Evolutionary conservation across 2,888 invertebrate genomes (phyloP), one percentile per base, ranked within the genome.

Genomic region (Drosophila planitibia): DNA sequence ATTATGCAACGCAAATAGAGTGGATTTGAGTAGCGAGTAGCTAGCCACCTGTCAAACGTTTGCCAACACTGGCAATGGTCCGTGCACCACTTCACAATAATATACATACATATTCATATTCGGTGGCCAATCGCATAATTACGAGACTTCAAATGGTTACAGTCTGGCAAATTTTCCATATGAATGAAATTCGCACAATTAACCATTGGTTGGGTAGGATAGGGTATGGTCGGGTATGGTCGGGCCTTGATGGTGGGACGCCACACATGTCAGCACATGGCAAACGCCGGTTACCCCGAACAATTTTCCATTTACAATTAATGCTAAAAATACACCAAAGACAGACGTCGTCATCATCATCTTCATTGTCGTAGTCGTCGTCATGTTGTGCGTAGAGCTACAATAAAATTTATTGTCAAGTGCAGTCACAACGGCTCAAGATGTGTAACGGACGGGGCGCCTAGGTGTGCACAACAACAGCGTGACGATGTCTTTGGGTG

Each of bases 141-240:
- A 87, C 84, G 72, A 16, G 25, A 84, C 84, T 89, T 86, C 69
- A 77, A 75, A 30, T 74, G 83, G 81, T 83, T 83, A 81, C 89
- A 81, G 85, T 85, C 85, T 86, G 83, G 78, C 83, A 87, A 87
- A 86, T 86, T 80, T 87, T 89, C 89, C 80, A 87, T 79, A 57
- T 85, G 88, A 89, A 89, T 89, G 82, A 86, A 75, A 80, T 82
- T 85, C 82, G 89, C 85, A 89, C 85, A 85, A 89, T 87, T 86
- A 87, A 79, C 55, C 55, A 30, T 37, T 16, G 61, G 25, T 28
- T 30, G 49, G 30, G 35, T 59, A 1, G 10, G 33, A 30, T 12
- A 19, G 30, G 39, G 33, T 9, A 14, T 25, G 25, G 25, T 25
- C 25, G 53, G 63, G 35, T 44, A 33, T 22, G 57, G 51, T 64